Conservation (phyloP, 1,140 invertebrate species). For the Periplaneta americana region DNA sequence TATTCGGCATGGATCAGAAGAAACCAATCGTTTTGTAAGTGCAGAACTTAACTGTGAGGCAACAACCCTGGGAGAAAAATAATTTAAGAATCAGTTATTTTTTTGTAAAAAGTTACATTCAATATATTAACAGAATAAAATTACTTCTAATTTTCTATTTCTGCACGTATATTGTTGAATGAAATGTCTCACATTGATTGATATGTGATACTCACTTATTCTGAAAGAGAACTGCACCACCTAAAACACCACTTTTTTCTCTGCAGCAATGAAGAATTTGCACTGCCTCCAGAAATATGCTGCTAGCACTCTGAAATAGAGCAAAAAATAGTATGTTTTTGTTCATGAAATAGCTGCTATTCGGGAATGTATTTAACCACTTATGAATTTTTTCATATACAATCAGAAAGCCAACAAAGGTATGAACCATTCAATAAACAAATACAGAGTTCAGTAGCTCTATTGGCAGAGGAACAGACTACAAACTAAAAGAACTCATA, state of each 20-base stretch:
- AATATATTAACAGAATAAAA: neutral
- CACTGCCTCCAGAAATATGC: slow-evolving; percentile 74
- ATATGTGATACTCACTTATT: slow-evolving; percentile 69
- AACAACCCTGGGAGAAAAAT: slow-evolving; percentile 58
- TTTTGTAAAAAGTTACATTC: neutral
- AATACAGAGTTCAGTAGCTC: no score
- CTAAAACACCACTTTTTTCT: slow-evolving; percentile 62
- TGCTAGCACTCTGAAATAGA: slow-evolving; percentile 63
- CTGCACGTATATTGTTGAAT: no score
- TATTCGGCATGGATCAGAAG: slow-evolving; percentile 74
- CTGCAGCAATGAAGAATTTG: slow-evolving; percentile 73
- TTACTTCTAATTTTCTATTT: no score
- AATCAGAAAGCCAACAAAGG: neutral
- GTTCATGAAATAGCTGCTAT: no score
- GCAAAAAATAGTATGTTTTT: neutral
- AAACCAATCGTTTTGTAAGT: slow-evolving; percentile 67
- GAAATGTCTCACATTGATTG: no score
- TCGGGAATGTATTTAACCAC: no score
- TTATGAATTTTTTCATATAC: no score
- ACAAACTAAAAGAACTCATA: no score
- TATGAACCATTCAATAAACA: no score
- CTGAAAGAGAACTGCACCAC: slow-evolving; percentile 72
- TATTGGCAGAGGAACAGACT: no score
- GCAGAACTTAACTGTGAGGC: slow-evolving; percentile 66
- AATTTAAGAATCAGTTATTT: no score